Percentiles rank a stretch among this genome's conserved stretches.
Evolutionary conservation across 1,140 invertebrate genomes (phyloP).

Genomic region (Drosophila micromelanica): DNA sequence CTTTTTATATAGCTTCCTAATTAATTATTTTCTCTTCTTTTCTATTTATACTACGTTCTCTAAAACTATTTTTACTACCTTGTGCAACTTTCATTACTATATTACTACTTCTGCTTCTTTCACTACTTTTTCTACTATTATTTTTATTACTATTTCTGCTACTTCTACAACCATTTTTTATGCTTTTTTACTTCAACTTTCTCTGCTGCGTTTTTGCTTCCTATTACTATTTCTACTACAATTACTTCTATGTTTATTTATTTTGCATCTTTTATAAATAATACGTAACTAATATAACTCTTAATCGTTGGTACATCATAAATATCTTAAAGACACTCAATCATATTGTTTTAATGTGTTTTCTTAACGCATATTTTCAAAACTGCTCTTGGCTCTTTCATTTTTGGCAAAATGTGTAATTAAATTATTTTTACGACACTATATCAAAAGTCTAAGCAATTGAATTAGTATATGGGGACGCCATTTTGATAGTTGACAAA

Average conservation of each 20-base stretch:
- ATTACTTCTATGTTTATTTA: too few species aligned
- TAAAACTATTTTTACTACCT: neutral
- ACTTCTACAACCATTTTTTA: neutral
- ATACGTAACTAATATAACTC: too few species aligned
- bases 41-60: too few species aligned
- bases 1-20: too few species aligned
- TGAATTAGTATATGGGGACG: conserved; percentile 20
- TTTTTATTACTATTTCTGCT: too few species aligned
- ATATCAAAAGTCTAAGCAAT: conserved; percentile 18
- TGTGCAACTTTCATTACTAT: too few species aligned
- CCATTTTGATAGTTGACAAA: conserved; percentile 41
- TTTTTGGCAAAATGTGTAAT: conserved; percentile 16
- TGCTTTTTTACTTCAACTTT: neutral
- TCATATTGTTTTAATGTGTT: neutral
- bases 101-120: too few species aligned
- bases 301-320: too few species aligned
- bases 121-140: too few species aligned
- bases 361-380: too few species aligned
- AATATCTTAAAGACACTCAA: neutral
- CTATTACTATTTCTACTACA: neutral
- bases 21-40: too few species aligned
- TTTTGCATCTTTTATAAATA: too few species aligned
- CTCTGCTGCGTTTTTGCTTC: neutral
- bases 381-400: neutral
- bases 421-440: conserved; percentile 24